These are phyloP conservation scores for Cyprinodon brontotheroides DNA, from an alignment of 2,113 vertebrate genomes.

Conservation along the genomic window DNA sequence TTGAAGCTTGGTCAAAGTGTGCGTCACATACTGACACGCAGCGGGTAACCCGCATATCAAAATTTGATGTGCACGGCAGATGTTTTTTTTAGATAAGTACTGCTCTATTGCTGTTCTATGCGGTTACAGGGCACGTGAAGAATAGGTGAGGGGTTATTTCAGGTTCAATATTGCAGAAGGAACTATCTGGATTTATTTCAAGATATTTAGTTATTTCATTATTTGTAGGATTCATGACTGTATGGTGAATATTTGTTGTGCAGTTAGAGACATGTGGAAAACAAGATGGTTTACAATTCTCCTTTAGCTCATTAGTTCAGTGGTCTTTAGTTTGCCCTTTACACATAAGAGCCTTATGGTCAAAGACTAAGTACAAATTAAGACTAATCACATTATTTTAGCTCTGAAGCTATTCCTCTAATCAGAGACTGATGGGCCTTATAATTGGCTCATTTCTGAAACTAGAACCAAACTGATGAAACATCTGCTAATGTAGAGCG, in stretches of 20 bases:
- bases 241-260: too few species aligned
- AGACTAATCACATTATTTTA: not conserved
- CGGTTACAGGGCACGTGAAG: too few species aligned
- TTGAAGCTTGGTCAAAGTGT: too few species aligned
- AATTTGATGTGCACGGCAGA: too few species aligned
- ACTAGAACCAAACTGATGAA: too few species aligned
- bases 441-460: not conserved
- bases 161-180: not conserved
- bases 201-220: too few species aligned
- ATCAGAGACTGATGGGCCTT: not conserved
- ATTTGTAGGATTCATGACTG: not conserved
- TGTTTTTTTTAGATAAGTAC: too few species aligned
- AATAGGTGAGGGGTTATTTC: too few species aligned
- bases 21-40: too few species aligned
- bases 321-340: not conserved
- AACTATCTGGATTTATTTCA: not conserved
- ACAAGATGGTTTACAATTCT: constrained; percentile 1
- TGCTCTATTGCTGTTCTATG: too few species aligned
- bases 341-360: not conserved
- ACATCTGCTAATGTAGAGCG: too few species aligned
- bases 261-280: not conserved
- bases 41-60: too few species aligned
- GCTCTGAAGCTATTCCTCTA: not conserved
- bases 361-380: not conserved
- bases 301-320: not conserved